A percentile compares a stretch with the other conserved stretches of the same genome.
Conservation (phyloP, 2,888 invertebrate genomes). For the Listrodromus nycthemerus region DNA sequence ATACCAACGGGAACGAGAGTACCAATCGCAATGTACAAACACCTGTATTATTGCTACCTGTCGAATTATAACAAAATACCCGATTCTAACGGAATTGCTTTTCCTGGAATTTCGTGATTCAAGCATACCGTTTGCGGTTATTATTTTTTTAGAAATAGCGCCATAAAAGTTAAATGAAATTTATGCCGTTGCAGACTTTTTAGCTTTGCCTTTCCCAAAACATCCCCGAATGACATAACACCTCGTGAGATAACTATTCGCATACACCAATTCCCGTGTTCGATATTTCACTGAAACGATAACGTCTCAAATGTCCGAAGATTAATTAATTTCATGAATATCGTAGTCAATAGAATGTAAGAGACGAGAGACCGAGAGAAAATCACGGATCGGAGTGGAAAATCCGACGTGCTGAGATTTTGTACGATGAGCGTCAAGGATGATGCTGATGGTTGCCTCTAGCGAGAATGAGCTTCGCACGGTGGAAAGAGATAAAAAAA, state of each 20-base stretch:
- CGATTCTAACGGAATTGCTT: too few species aligned
- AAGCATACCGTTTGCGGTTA: too few species aligned
- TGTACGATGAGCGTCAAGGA: conserved; percentile 13
- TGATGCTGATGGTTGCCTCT: conserved; percentile 31
- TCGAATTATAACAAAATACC: too few species aligned
- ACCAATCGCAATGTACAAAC: too few species aligned
- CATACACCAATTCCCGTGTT: conserved; percentile 28
- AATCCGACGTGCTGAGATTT: conserved; percentile 21
- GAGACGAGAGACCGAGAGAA: not conserved
- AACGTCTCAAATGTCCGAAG: conserved; percentile 43
- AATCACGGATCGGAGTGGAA: not conserved
- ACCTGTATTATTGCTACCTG: too few species aligned
- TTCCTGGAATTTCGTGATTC: too few species aligned
- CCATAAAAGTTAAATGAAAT: too few species aligned
- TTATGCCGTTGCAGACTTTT: too few species aligned
- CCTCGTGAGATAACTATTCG: not conserved
- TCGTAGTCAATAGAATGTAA: conserved; percentile 5
- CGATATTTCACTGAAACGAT: conserved; percentile 16
- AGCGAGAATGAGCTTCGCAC: conserved; percentile 18
- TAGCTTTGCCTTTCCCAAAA: too few species aligned
- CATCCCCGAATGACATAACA: not conserved
- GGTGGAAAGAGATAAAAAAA: not conserved
- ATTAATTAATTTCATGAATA: conserved; percentile 70
- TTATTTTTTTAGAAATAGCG: too few species aligned
- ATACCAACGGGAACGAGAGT: too few species aligned